Conservation (phyloP, 2,113 vertebrate genomes). For the Ailurus styani region DNA sequence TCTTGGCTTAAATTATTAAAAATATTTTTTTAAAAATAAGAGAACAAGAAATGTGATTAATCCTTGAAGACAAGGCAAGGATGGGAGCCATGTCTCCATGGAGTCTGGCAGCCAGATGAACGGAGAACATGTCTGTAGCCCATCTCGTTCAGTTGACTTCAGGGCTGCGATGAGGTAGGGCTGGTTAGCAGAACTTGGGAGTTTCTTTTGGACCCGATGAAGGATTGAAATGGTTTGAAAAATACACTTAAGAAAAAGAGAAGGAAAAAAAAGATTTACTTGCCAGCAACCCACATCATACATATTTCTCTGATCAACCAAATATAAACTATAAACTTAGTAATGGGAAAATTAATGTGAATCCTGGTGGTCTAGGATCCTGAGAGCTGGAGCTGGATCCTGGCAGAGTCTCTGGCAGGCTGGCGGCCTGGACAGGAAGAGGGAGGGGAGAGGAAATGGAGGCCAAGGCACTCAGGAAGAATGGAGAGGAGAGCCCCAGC, state of each 20-base stretch:
- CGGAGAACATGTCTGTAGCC: slow-evolving; percentile 59
- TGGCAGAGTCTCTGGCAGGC: slow-evolving; percentile 62
- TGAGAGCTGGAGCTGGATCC: slow-evolving; percentile 74
- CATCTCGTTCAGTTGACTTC: neutral
- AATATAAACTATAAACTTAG: slow-evolving; percentile 81
- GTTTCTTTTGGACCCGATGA: slow-evolving; percentile 71
- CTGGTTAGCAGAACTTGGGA: slow-evolving; percentile 44
- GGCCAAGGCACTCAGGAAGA: neutral
- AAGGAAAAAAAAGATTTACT: slow-evolving; percentile 57
- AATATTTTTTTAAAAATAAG: slow-evolving; percentile 60
- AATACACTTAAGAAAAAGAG: slow-evolving; percentile 71
- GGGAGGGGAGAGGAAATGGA: neutral
- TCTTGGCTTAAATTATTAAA: slow-evolving; percentile 80
- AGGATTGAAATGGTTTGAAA: slow-evolving; percentile 73
- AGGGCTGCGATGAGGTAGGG: slow-evolving; percentile 4
- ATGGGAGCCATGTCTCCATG: slow-evolving; percentile 74
- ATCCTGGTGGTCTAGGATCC: slow-evolving; percentile 82
- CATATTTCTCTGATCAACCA: slow-evolving; percentile 81
- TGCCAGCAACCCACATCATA: slow-evolving; percentile 75
- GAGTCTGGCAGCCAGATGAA: slow-evolving; percentile 82
- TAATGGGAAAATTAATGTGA: slow-evolving; percentile 81
- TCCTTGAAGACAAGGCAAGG: slow-evolving; percentile 75
- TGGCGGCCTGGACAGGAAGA: slow-evolving; percentile 67
- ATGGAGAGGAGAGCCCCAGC: neutral
- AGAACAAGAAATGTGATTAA: slow-evolving; percentile 80